Evolutionary conservation across 2,113 vertebrate genomes (phyloP), one percentile per base, ranked within the genome.

Genomic region (Anolis sagrei): DNA sequence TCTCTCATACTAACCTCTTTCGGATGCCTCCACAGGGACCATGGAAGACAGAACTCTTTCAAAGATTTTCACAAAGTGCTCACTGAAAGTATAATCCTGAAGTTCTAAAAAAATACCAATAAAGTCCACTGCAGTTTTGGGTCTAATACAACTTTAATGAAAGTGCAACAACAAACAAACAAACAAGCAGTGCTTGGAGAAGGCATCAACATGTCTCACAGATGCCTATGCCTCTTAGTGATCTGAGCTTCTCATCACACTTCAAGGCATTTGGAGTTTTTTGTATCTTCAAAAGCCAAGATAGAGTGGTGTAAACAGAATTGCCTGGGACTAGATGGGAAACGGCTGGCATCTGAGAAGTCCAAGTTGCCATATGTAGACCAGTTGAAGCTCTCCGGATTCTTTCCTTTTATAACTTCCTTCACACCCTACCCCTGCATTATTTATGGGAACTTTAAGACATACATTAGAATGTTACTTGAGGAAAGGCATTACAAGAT

Each of bases 71-170:
- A n/a, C 51, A 44, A 80, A 80, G 66, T 68, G 25, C 58, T 68
- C 76, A 32, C 14, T 27, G 76, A 74, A 79, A 49, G 72, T 54
- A 51, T 58, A 70, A 76, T 68, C 81, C 82, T 75, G 61, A 32
- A 68, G 36, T 36, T 79, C 54, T 44, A 75, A 82, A 79, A n/a
- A 64, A 82, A 81, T 76, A 70, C 49, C 49, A 70, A 79, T 54
- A 58, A 72, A 21, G 62, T 61, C 77, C 87, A 88, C 87, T 81
- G 72, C 64, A 29, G 44, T 76, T 76, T 61, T 72, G 48, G 73
- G 62, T 69, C 9, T 69, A 49, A 62, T 84, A 79, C 87, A 85
- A 76, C 49, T 76, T 88, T 84, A 88, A 85, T 81, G 77, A 84
- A 80, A 48, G 70, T 11, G 62, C 58, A 73, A 39, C 66, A 83